phyloP scores from a whole-genome alignment of 2,797 vertebrate genomes.

The Vipera ursinii region DNA sequence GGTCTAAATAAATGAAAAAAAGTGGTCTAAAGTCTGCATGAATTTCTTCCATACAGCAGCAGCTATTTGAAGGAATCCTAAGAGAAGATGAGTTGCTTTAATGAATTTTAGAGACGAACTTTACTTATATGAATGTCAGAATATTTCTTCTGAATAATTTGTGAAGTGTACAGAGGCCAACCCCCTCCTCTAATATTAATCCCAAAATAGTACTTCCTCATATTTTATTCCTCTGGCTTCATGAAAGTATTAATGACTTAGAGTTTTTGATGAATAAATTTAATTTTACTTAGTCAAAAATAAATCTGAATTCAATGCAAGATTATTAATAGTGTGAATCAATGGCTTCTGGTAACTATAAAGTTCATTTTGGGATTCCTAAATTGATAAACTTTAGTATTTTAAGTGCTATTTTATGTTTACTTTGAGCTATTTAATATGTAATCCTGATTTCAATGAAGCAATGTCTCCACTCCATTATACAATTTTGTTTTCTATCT shows the following conservation, averaged over 20 bases:
- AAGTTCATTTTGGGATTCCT: constrained; percentile 34
- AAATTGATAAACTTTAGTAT: not conserved
- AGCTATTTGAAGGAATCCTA: not conserved
- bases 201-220: constrained; percentile 20
- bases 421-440: constrained; percentile 8
- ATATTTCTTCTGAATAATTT: not conserved
- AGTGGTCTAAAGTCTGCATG: not conserved
- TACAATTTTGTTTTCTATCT: constrained; percentile 16
- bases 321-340: constrained; percentile 17
- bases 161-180: not conserved
- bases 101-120: not conserved
- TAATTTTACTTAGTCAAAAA: not conserved
- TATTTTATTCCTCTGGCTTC: constrained; percentile 45
- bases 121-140: not conserved
- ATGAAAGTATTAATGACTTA: constrained; percentile 48
- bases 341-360: not conserved
- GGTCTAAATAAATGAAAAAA: not conserved
- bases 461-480: not conserved
- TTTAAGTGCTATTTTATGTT: constrained; percentile 27
- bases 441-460: constrained; percentile 26
- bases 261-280: constrained; percentile 45
- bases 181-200: constrained; percentile 18
- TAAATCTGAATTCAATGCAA: not conserved
- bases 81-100: not conserved
- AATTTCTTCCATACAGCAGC: not conserved